phyloP scores from a whole-genome alignment of 2,113 vertebrate species.

The Trachemys scripta region DNA sequence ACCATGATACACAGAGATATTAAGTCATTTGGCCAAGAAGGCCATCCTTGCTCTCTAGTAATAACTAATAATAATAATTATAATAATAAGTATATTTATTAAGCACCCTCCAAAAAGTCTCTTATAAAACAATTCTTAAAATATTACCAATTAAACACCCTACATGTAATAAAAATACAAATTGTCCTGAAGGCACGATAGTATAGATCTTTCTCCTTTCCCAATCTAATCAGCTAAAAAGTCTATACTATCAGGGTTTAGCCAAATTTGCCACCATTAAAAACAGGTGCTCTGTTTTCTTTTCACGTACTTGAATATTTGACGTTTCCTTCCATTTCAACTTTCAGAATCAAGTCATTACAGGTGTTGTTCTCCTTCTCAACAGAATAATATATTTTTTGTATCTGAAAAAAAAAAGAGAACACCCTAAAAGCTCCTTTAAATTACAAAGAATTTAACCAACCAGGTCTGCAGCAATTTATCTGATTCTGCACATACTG shows the following conservation, averaged over 20 bases:
- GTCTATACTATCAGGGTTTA: not conserved
- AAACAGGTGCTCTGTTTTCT: not conserved
- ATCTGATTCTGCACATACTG: not conserved
- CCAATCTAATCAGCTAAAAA: not conserved
- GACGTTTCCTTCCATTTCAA: constrained; percentile 69
- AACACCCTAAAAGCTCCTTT: not conserved
- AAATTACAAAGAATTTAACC: not conserved
- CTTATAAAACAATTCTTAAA: not conserved
- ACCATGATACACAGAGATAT: too few species aligned
- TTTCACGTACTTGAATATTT: constrained; percentile 53
- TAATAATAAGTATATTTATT: not conserved
- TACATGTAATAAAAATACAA: not conserved
- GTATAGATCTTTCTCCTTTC: not conserved
- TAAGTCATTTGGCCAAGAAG: too few species aligned
- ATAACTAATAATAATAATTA: not conserved
- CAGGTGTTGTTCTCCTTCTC: constrained; percentile 71
- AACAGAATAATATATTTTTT: constrained; percentile 80
- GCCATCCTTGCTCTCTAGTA: fast-evolving
- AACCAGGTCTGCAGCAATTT: not conserved
- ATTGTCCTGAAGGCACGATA: not conserved
- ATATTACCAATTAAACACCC: not conserved
- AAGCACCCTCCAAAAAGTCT: not conserved
- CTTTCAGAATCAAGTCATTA: constrained; percentile 73
- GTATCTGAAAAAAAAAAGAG: constrained; percentile 67
- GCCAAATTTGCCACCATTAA: fast-evolving